Conservation (phyloP, 2,888 invertebrate species). For the Nasonia oneida region DNA sequence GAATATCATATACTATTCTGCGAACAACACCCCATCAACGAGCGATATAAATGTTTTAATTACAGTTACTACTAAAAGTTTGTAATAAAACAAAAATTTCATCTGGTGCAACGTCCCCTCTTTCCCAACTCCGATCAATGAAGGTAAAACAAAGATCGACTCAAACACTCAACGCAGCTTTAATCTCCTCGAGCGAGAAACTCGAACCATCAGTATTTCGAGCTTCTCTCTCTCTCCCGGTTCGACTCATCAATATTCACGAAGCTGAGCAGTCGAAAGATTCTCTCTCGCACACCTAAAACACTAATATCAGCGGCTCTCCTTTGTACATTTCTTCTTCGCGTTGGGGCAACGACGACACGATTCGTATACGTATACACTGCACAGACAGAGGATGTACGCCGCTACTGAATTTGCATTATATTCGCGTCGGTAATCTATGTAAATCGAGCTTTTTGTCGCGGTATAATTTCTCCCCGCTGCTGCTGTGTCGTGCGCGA, state of each 20-base stretch:
- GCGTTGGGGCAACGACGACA: not conserved
- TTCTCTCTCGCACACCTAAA: not conserved
- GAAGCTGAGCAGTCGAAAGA: not conserved
- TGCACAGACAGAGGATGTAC: not conserved
- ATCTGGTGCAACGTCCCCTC: not conserved
- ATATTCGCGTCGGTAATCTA: not conserved
- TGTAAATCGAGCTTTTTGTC: conserved; percentile 21
- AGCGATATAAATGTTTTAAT: no score
- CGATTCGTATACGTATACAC: not conserved
- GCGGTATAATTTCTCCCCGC: conserved; percentile 4
- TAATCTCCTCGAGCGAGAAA: conserved; percentile 9
- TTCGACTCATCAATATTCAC: conserved; percentile 3
- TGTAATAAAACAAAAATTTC: not conserved
- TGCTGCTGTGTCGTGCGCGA: not conserved
- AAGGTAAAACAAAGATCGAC: conserved; percentile 9
- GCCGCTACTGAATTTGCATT: not conserved
- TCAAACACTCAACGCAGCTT: not conserved
- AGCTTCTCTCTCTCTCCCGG: not conserved
- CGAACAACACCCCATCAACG: no score
- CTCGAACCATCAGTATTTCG: conserved; percentile 3
- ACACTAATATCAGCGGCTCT: no score
- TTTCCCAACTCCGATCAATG: not conserved
- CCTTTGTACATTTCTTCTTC: not conserved
- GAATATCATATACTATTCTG: no score
- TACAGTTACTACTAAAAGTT: no score